Evolutionary conservation across 2,888 invertebrate genomes (phyloP).

Genomic region (Drosophila eohydei): DNA sequence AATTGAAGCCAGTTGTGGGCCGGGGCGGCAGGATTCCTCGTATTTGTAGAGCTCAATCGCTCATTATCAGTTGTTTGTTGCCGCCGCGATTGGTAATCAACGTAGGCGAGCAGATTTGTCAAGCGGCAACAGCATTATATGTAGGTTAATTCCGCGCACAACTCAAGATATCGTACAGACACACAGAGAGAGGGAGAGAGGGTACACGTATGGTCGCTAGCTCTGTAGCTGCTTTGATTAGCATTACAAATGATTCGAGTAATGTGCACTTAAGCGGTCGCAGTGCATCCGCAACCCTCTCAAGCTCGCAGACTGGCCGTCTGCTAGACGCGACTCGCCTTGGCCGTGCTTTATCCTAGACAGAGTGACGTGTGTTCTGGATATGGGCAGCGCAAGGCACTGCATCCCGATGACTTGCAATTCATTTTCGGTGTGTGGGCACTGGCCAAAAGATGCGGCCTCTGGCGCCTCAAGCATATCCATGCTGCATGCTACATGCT

Average conservation of each 20-base stretch:
- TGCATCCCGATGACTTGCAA: slow-evolving; percentile 75
- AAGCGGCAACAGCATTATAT: slow-evolving; percentile 68
- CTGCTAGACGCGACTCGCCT: slow-evolving; percentile 10
- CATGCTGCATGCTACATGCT: slow-evolving; percentile 15
- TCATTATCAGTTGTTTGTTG: slow-evolving; percentile 81
- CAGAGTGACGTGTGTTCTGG: slow-evolving; percentile 81
- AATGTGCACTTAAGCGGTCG: slow-evolving; percentile 78
- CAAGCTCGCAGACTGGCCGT: slow-evolving; percentile 24
- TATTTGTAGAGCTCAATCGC: slow-evolving; percentile 73
- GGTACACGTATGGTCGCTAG: slow-evolving; percentile 20
- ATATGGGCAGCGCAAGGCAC: slow-evolving; percentile 61
- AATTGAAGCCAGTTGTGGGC: slow-evolving; percentile 57
- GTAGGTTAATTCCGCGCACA: slow-evolving; percentile 78
- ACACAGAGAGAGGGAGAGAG: background rate
- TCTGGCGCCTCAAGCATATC: slow-evolving; percentile 37
- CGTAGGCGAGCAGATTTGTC: slow-evolving; percentile 78
- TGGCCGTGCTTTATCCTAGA: slow-evolving; percentile 71
- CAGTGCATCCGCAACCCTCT: slow-evolving; percentile 55
- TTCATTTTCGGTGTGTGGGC: slow-evolving; percentile 79
- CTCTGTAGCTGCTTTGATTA: slow-evolving; percentile 68
- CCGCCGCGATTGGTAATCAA: slow-evolving; percentile 75
- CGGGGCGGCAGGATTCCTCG: slow-evolving; percentile 17
- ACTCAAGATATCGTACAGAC: slow-evolving; percentile 71
- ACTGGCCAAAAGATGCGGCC: slow-evolving; percentile 39
- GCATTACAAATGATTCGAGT: slow-evolving; percentile 80